A percentile compares a stretch with the other conserved stretches of the same genome.
phyloP scores from a whole-genome alignment of 2,113 vertebrate genomes.

The Epinephelus lanceolatus region DNA sequence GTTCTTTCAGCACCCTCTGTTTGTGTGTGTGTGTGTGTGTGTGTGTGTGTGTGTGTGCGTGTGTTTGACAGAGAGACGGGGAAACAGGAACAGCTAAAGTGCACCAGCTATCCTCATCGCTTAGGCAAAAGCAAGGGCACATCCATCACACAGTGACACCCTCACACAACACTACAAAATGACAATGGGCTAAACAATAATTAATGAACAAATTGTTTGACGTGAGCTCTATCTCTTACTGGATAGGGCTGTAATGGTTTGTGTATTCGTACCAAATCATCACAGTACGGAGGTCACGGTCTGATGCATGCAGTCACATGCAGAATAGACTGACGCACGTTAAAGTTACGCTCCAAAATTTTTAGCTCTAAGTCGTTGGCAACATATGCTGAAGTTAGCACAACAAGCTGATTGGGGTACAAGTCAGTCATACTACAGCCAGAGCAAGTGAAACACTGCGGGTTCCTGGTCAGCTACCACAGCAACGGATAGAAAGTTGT shows the following conservation, averaged over 20 bases:
- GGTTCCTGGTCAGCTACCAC: too few relatives aligned
- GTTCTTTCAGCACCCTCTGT: constrained; percentile 61
- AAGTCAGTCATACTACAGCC: too few relatives aligned
- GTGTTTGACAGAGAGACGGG: constrained; percentile 9
- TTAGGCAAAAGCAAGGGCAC: constrained; percentile 52
- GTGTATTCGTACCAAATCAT: too few relatives aligned
- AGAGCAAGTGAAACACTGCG: too few relatives aligned
- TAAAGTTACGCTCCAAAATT: too few relatives aligned
- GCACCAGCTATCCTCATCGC: constrained; percentile 55
- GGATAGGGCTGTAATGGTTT: not conserved
- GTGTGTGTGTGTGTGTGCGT: not conserved
- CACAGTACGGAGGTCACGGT: too few relatives aligned
- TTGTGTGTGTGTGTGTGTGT: constrained; percentile 7
- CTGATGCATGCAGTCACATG: too few relatives aligned
- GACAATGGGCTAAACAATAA: constrained; percentile 34
- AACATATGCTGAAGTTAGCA: too few relatives aligned
- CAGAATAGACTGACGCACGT: too few relatives aligned
- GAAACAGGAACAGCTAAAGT: constrained; percentile 60
- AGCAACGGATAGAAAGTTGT: too few relatives aligned
- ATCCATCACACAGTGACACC: constrained; percentile 69
- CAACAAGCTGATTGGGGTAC: too few relatives aligned
- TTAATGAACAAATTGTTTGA: constrained; percentile 57
- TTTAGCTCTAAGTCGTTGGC: too few relatives aligned
- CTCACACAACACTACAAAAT: constrained; percentile 17
- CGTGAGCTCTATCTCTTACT: constrained; percentile 63